phyloP scores from a whole-genome alignment of 2,113 vertebrate species.

The Epinephelus cyanopodus region DNA sequence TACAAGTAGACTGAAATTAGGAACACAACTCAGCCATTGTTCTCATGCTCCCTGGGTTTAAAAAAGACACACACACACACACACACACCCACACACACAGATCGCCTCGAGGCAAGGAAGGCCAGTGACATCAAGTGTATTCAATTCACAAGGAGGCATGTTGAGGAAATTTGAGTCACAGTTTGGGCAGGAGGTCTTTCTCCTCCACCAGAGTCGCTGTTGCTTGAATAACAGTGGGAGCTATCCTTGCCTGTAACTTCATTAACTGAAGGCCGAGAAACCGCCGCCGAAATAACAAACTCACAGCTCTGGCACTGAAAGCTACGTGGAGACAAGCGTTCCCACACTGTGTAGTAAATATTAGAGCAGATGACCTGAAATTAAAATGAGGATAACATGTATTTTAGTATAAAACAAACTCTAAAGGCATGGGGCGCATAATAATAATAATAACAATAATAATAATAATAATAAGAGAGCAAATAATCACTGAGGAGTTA shows the following conservation, averaged over 20 bases:
- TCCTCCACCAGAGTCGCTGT: slow-evolving; percentile 42
- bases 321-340: slow-evolving; percentile 29
- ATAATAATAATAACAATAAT: slow-evolving; percentile 15
- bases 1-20: slow-evolving; percentile 55
- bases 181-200: slow-evolving; percentile 32
- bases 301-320: slow-evolving; percentile 25
- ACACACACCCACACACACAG: slow-evolving; percentile 24
- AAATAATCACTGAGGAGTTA: slow-evolving; percentile 54
- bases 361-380: slow-evolving; percentile 34
- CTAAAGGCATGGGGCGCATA: slow-evolving; percentile 26
- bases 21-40: slow-evolving; percentile 70
- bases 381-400: slow-evolving; percentile 38
- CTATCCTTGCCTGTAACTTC: slow-evolving; percentile 54
- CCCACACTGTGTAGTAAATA: slow-evolving; percentile 28
- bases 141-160: slow-evolving; percentile 70
- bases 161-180: slow-evolving; percentile 69
- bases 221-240: slow-evolving; percentile 53
- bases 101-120: slow-evolving; percentile 51
- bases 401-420: slow-evolving; percentile 47
- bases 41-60: slow-evolving; percentile 55
- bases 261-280: slow-evolving; percentile 54
- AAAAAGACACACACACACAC: slow-evolving; percentile 19
- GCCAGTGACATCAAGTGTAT: slow-evolving; percentile 73
- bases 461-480: background rate
- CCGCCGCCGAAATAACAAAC: slow-evolving; percentile 55